phyloP scores from a whole-genome alignment of 2,797 vertebrate genomes.

The Antennarius maculatus region DNA sequence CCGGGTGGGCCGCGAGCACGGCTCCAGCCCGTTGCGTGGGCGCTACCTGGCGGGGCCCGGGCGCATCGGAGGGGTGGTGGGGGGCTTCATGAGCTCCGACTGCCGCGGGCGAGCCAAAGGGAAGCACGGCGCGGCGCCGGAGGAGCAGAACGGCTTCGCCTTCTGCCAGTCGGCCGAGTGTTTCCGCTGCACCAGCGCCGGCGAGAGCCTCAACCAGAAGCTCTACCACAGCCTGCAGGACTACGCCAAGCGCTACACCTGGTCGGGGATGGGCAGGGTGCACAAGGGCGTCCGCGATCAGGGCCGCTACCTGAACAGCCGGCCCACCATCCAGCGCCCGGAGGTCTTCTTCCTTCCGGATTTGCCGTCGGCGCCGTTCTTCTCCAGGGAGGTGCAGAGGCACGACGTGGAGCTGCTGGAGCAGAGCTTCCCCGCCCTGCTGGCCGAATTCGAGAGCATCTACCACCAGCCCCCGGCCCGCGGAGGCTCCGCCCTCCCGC shows the following conservation, averaged over 20 bases:
- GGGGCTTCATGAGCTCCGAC: slow-evolving; percentile 82
- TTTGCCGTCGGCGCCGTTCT: slow-evolving; percentile 92
- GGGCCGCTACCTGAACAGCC: slow-evolving; percentile 89
- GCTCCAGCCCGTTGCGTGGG: slow-evolving; percentile 74
- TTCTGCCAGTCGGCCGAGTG: slow-evolving; percentile 94
- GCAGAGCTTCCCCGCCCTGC: slow-evolving; percentile 92
- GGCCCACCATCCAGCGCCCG: slow-evolving; percentile 94
- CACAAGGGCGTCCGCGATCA: slow-evolving; percentile 96
- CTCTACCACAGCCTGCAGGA: slow-evolving; percentile 98
- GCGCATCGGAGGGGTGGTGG: slow-evolving; percentile 71
- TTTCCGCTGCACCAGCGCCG: slow-evolving; percentile 85
- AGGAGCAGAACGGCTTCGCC: slow-evolving; percentile 90
- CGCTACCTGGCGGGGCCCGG: slow-evolving; percentile 73
- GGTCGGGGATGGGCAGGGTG: slow-evolving; percentile 98
- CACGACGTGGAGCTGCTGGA: slow-evolving; percentile 97
- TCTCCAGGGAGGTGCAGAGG: slow-evolving; percentile 94
- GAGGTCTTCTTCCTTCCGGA: slow-evolving; percentile 98
- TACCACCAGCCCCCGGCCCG: slow-evolving; percentile 88
- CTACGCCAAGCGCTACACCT: slow-evolving; percentile 98
- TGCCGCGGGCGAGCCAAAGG: slow-evolving; percentile 71
- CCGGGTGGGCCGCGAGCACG: slow-evolving; percentile 92
- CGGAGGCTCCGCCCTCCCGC: slow-evolving; percentile 83
- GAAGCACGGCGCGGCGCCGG: slow-evolving; percentile 79
- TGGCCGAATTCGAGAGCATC: slow-evolving; percentile 93
- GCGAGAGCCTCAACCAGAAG: slow-evolving; percentile 92